These are phyloP conservation scores for Rhea americana DNA, from an alignment of 2,113 vertebrate genomes.

Conservation along the genomic window DNA sequence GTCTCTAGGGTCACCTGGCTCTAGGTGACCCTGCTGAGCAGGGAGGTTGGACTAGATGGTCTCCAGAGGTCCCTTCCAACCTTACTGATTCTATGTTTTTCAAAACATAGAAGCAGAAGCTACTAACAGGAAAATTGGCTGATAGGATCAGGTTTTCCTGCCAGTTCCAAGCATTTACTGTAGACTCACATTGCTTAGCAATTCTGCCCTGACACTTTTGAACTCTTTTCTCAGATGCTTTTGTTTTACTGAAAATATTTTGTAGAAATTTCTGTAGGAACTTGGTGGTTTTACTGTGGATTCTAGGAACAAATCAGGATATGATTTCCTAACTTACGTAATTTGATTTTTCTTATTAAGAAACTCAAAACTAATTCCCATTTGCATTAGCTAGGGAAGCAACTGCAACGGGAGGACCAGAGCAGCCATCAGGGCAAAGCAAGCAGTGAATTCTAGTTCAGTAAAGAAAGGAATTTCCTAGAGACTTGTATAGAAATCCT, in stretches of 20 bases:
- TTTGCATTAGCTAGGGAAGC: neutral
- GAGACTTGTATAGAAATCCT: neutral
- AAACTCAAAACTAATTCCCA: neutral
- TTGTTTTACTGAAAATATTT: neutral
- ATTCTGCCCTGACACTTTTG: neutral
- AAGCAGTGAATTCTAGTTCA: neutral
- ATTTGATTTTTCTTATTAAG: neutral
- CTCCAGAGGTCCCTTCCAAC: too few relatives aligned
- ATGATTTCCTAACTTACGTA: neutral
- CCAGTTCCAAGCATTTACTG: neutral
- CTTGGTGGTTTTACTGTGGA: neutral
- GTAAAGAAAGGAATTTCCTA: neutral
- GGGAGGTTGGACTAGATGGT: too few relatives aligned
- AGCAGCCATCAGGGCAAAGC: neutral
- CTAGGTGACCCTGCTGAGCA: too few relatives aligned
- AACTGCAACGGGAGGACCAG: neutral
- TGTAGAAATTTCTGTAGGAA: neutral
- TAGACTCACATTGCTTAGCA: neutral
- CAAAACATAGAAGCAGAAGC: neutral
- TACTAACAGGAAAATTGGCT: neutral
- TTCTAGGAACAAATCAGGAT: neutral
- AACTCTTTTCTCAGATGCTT: neutral
- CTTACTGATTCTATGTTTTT: neutral
- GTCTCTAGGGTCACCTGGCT: too few relatives aligned
- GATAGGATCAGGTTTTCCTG: neutral